Conservation (phyloP, 2,888 invertebrate genomes). For the Sepiola atlantica region DNA sequence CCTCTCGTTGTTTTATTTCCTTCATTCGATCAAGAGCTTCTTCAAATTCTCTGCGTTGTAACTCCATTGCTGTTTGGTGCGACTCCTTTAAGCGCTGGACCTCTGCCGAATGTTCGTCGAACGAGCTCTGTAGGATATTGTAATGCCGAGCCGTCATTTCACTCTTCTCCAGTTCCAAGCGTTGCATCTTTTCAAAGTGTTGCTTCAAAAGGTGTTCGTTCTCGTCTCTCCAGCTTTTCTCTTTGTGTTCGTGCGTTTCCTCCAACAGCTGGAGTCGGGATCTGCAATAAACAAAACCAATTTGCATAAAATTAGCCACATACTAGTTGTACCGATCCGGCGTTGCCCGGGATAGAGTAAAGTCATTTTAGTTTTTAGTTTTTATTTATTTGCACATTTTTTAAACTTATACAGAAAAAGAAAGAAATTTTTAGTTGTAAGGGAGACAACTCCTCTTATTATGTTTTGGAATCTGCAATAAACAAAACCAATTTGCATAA, state of each 20-base stretch:
- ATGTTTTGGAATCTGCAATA: too few species aligned
- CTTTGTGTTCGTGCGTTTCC: slow-evolving; percentile 65
- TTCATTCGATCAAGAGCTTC: slow-evolving; percentile 63
- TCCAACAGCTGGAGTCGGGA: slow-evolving; percentile 64
- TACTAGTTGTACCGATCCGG: too few species aligned
- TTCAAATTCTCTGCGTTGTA: slow-evolving; percentile 64
- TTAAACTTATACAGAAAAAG: too few species aligned
- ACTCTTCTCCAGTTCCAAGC: slow-evolving; percentile 70
- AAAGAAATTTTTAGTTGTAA: too few species aligned
- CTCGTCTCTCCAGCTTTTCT: slow-evolving; percentile 69
- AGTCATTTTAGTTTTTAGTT: too few species aligned
- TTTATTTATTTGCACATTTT: too few species aligned
- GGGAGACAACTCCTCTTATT: too few species aligned
- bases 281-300: slow-evolving; percentile 54
- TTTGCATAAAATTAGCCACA: too few species aligned
- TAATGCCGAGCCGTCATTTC: slow-evolving; percentile 62
- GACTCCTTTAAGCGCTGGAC: slow-evolving; percentile 66
- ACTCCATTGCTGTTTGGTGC: slow-evolving; percentile 55
- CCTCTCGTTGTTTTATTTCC: slow-evolving; percentile 69
- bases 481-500: too few species aligned
- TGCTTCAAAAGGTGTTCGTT: slow-evolving; percentile 67
- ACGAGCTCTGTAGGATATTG: slow-evolving; percentile 61
- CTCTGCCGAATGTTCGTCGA: slow-evolving; percentile 63
- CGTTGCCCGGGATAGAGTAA: too few species aligned
- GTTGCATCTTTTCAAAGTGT: slow-evolving; percentile 61